Conservation (phyloP, 1,140 invertebrate species). For the Drosophila lacertosa region DNA sequence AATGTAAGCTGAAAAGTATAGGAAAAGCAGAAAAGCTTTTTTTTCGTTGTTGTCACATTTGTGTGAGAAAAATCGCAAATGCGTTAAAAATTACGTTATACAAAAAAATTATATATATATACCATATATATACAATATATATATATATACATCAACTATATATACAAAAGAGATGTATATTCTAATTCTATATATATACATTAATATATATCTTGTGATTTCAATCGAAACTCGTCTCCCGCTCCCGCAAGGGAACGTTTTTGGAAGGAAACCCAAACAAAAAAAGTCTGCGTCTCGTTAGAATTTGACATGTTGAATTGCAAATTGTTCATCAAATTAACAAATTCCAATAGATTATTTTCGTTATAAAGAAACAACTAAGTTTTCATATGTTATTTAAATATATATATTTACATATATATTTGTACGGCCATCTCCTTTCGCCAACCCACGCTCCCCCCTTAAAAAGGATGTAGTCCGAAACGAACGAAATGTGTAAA, state of each 20-base stretch:
- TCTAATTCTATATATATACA: conserved; percentile 46
- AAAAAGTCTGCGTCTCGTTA: conserved; percentile 69
- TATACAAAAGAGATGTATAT: conserved; percentile 30
- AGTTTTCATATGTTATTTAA: conserved; percentile 59
- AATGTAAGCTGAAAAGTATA: conserved; percentile 28
- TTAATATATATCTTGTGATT: conserved; percentile 71
- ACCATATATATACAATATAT: neutral
- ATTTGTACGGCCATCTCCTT: conserved; percentile 56
- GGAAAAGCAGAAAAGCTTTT: conserved; percentile 16
- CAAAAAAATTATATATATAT: conserved; percentile 1
- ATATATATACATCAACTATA: conserved; percentile 16
- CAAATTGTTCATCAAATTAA: conserved; percentile 44
- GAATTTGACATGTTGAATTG: conserved; percentile 71
- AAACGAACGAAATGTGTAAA: conserved; percentile 61
- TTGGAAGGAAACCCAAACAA: conserved; percentile 58
- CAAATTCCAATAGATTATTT: conserved; percentile 71
- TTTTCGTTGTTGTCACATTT: conserved; percentile 10
- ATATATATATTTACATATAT: conserved; percentile 24
- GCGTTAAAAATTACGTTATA: conserved; percentile 9
- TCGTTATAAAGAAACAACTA: conserved; percentile 39
- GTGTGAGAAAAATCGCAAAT: conserved; percentile 1
- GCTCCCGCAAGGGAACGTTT: conserved; percentile 24
- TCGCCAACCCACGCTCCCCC: conserved; percentile 19
- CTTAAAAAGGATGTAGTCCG: conserved; percentile 44
- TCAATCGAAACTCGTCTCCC: conserved; percentile 74